Conservation (phyloP, 1,140 invertebrate species). For the Sinella curviseta region DNA sequence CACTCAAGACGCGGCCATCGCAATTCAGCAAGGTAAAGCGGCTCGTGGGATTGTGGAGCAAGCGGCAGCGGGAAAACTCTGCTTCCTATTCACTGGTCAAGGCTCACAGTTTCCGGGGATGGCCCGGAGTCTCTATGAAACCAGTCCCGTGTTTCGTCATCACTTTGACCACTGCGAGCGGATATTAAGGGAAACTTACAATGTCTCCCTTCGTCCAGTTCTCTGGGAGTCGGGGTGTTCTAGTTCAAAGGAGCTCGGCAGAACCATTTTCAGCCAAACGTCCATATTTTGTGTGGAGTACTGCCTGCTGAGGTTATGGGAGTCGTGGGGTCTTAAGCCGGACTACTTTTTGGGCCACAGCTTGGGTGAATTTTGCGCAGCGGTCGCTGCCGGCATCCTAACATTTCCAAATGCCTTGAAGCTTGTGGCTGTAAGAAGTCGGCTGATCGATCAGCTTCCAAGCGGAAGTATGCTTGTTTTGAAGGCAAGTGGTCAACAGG, state of each 20-base stretch:
- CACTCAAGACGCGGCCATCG: background rate
- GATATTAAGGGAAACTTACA: background rate
- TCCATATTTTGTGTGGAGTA: constrained; percentile 35
- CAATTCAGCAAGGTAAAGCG: background rate
- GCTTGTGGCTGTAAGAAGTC: background rate
- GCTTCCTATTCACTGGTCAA: constrained; percentile 44
- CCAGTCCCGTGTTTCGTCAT: background rate
- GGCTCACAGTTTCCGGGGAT: constrained; percentile 36
- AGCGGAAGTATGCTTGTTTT: constrained; percentile 20
- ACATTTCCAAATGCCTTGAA: constrained; percentile 31
- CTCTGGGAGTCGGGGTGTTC: background rate
- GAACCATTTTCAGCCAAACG: constrained; percentile 33
- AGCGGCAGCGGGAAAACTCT: background rate
- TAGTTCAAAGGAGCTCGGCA: background rate
- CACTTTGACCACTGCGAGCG: background rate
- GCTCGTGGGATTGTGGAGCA: background rate
- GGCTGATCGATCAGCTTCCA: background rate
- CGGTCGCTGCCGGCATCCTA: constrained; percentile 36
- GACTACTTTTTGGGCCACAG: constrained; percentile 23
- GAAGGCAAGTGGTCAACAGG: background rate
- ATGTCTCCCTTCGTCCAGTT: background rate
- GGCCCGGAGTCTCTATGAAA: background rate
- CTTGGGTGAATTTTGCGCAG: constrained; percentile 24
- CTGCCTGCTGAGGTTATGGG: constrained; percentile 10
- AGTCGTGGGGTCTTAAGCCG: constrained; percentile 29